Percentiles rank a stretch among this genome's conserved stretches.
These are phyloP conservation scores for Teleogryllus oceanicus DNA, from an alignment of 2,888 invertebrate genomes.

Conservation along the genomic window DNA sequence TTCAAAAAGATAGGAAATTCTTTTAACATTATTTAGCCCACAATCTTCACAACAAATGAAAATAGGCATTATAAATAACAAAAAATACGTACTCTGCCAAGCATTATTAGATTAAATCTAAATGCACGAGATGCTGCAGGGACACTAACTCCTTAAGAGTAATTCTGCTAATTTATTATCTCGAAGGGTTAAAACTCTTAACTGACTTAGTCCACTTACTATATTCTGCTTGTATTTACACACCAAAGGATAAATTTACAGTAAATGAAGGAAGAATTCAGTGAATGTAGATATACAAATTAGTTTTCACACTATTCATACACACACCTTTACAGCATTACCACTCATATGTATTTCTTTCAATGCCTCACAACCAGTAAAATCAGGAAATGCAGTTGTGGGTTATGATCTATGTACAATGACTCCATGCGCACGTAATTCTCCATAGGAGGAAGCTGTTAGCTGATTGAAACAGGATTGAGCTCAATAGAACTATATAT, in stretches of 20 bases:
- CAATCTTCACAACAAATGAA: conserved; percentile 22
- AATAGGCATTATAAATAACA: conserved; percentile 42
- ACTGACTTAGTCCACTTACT: conserved; percentile 68
- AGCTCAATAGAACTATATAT: conserved; percentile 65
- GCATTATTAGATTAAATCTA: conserved; percentile 82
- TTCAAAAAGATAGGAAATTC: too few species aligned
- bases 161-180: conserved; percentile 75
- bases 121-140: conserved; percentile 70
- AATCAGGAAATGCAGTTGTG: conserved; percentile 70
- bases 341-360: conserved; percentile 80
- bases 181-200: conserved; percentile 72
- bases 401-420: conserved; percentile 78
- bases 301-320: background rate
- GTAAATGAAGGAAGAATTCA: too few species aligned
- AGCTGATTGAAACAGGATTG: conserved; percentile 70
- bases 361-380: conserved; percentile 69
- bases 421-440: conserved; percentile 70
- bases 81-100: conserved; percentile 49
- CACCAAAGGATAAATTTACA: background rate
- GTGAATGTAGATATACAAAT: background rate
- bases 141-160: conserved; percentile 75
- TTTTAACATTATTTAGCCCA: too few species aligned
- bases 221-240: conserved; percentile 66
- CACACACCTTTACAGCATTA: conserved; percentile 68
- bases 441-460: conserved; percentile 55